A percentile compares a stretch with the other conserved stretches of the same genome.
phyloP scores from a whole-genome alignment of 2,888 invertebrate species.

The Mythimna loreyi region DNA sequence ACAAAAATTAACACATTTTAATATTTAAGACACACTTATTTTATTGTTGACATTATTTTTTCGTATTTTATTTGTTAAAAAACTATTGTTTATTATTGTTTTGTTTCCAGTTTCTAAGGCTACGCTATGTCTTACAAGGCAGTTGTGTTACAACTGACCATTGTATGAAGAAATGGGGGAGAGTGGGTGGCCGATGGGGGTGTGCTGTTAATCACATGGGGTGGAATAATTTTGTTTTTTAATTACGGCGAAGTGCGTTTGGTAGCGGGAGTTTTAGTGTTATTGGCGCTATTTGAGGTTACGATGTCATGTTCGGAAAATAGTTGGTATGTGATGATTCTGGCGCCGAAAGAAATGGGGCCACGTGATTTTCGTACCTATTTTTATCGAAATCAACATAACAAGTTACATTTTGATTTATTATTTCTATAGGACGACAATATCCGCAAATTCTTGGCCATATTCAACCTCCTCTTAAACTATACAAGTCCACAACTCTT shows the following conservation, averaged over 20 bases:
- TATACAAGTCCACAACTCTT: neutral
- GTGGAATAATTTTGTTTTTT: slow-evolving; percentile 90
- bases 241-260: slow-evolving; percentile 87
- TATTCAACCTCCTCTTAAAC: neutral
- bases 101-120: slow-evolving; percentile 88
- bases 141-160: slow-evolving; percentile 86
- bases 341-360: slow-evolving; percentile 47
- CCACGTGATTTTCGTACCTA: slow-evolving; percentile 2
- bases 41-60: slow-evolving; percentile 25
- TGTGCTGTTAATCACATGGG: slow-evolving; percentile 83
- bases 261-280: slow-evolving; percentile 75
- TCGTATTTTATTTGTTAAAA: slow-evolving; percentile 55
- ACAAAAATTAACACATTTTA: slow-evolving; percentile 47
- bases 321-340: slow-evolving; percentile 59
- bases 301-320: slow-evolving; percentile 71
- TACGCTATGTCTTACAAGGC: slow-evolving; percentile 84
- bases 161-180: slow-evolving; percentile 83
- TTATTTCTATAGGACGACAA: neutral
- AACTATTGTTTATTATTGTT: slow-evolving; percentile 88
- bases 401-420: neutral
- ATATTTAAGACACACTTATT: slow-evolving; percentile 33
- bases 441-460: neutral
- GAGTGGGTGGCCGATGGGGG: slow-evolving; percentile 70
- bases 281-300: slow-evolving; percentile 72
- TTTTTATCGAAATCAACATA: neutral